Conservation (phyloP, 2,888 invertebrate genomes). For the Pomacea canaliculata region DNA sequence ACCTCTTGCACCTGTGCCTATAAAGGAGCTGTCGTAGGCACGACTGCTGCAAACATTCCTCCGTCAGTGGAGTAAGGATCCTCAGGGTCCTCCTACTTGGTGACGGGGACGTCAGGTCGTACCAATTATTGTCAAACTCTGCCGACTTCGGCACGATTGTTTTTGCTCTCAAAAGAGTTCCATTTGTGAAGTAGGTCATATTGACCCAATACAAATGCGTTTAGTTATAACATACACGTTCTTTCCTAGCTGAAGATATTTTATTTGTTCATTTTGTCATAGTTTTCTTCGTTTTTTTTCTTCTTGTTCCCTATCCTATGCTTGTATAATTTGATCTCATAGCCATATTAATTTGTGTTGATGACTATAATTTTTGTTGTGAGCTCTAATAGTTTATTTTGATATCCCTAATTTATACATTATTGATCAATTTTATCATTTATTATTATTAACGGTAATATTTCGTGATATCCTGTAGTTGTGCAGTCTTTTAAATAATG, state of each 20-base stretch:
- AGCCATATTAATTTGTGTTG: too few species aligned
- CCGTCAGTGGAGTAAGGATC: not conserved
- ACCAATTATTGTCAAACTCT: not conserved
- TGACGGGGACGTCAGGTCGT: not conserved
- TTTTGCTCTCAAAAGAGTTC: not conserved
- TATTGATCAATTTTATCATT: too few species aligned
- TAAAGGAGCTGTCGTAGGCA: not conserved
- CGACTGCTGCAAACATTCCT: not conserved
- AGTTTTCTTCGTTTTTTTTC: not conserved
- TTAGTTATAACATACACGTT: too few species aligned
- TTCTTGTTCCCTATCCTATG: too few species aligned
- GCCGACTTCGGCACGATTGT: not conserved
- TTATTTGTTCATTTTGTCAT: not conserved
- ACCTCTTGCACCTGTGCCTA: slow-evolving; percentile 16
- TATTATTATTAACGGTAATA: too few species aligned
- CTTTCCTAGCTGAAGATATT: not conserved
- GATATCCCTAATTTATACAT: too few species aligned
- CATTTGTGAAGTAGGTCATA: not conserved
- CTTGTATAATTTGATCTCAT: too few species aligned
- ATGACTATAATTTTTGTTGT: too few species aligned
- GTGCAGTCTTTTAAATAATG: too few species aligned
- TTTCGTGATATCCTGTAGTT: too few species aligned
- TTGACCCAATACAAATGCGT: not conserved
- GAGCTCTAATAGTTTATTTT: too few species aligned
- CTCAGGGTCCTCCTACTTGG: too few species aligned